Base-by-base conservation (phyloP, 2,113 vertebrate species). In the Copsychus sechellarum region DNA sequence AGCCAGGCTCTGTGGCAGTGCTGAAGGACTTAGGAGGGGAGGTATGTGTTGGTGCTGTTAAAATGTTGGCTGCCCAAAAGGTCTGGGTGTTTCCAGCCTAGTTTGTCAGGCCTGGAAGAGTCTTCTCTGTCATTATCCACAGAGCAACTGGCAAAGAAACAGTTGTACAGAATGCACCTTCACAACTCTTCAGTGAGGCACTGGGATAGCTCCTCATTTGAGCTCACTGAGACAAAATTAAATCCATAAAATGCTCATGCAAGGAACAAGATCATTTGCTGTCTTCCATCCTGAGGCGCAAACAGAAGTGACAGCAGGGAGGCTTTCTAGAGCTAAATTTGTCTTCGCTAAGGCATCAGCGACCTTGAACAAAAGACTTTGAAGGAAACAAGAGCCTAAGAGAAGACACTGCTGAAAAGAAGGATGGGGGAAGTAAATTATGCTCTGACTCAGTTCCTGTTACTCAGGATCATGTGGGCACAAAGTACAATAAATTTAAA, bases 61-160 rank as follows among this genome's bases (percentile, higher is more conserved):
- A 40, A 80, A 77, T 7, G 5, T 34, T 50, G 3, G 42, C 43
- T 92, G 53, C 40, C 33, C 22, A 5, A 43, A 26, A 48, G 11
- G 2, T 54, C 33, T 47, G 33, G 12, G 34, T 5, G 5, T 48
- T 64, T 81, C n/a, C 47, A 56, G 28, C 60, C 33, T 64, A 25
- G 17, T 8, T 18, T 1, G 1, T 11, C 40, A 13, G 4, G 10
- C 23, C 11, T 1, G 0, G 3, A 4, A 5, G 31, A 36, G 3
- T 28, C 25, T 70, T 54, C 54, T 66, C 82, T 6, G 3, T 14
- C 8, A 4, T 69, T 71, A 57, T 4, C 36, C 19, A 28, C 0
- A 2, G 25, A 61, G 11, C 36, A 51, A 29, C 11, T 1, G 0
- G n/a, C 54, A 89, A 50, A 86, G 10, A 26, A 70, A 58, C 12